These are phyloP conservation scores for Lasioglossum lativentre DNA, from an alignment of 2,888 invertebrate species.

Conservation along the genomic window DNA sequence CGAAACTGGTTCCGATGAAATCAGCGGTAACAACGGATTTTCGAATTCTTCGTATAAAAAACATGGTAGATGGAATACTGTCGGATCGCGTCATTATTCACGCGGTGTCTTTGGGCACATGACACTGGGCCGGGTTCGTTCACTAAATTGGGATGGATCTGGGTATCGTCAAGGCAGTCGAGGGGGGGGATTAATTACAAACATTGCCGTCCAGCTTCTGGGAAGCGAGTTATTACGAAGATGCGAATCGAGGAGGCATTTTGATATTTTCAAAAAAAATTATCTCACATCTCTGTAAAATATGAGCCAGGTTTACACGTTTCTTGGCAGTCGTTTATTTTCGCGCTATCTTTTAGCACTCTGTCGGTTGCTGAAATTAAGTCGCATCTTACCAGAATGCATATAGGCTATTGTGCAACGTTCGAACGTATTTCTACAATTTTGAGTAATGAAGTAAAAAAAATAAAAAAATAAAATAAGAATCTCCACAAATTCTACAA, in stretches of 20 bases:
- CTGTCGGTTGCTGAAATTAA: neutral
- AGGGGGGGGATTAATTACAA: slow-evolving; percentile 67
- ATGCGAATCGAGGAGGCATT: slow-evolving; percentile 42
- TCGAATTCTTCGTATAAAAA: neutral
- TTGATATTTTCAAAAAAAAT: neutral
- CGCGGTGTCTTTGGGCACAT: slow-evolving; percentile 31
- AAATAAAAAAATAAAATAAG: too few species aligned
- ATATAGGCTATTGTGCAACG: neutral
- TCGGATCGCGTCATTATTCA: slow-evolving; percentile 46
- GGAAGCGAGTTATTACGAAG: slow-evolving; percentile 75
- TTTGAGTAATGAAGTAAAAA: too few species aligned
- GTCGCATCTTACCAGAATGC: neutral
- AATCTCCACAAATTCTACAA: too few species aligned
- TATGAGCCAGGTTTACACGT: neutral
- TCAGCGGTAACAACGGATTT: neutral
- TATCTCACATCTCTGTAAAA: neutral
- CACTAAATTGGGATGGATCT: slow-evolving; percentile 70
- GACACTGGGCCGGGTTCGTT: slow-evolving; percentile 35
- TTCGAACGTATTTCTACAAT: neutral
- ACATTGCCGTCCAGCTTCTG: slow-evolving; percentile 66
- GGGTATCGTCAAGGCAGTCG: slow-evolving; percentile 63
- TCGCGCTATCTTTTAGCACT: neutral
- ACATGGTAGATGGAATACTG: neutral
- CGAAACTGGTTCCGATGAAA: neutral
- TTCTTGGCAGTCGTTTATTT: neutral